phyloP scores from a whole-genome alignment of 2,888 invertebrate species.

The Argyresthia goedartella region DNA sequence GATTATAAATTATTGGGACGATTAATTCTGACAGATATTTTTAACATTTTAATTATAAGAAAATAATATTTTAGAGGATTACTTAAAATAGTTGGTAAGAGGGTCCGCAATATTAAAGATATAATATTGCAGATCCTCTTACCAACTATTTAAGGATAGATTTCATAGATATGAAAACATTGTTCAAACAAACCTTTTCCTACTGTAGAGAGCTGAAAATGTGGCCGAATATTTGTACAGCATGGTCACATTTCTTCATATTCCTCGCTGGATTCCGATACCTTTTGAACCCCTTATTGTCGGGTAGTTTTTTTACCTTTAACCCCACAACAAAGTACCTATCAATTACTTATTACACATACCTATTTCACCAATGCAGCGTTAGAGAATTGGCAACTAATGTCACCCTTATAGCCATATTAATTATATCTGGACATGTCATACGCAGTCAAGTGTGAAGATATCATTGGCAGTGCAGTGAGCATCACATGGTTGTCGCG shows the following conservation, averaged over 20 bases:
- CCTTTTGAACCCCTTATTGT: no score
- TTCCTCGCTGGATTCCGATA: no score
- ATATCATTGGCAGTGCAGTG: slow-evolving; percentile 50
- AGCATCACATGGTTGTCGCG: slow-evolving; percentile 20
- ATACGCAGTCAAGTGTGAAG: slow-evolving; percentile 42
- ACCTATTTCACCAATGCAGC: background rate
- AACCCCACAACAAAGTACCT: background rate
- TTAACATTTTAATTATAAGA: no score
- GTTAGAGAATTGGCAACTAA: slow-evolving; percentile 54
- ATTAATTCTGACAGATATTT: background rate
- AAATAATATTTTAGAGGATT: no score
- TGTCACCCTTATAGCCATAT: slow-evolving; percentile 22
- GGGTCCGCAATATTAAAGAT: no score
- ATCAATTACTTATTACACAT: background rate
- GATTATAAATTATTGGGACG: background rate
- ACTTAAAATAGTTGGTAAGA: no score
- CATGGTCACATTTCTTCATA: no score
- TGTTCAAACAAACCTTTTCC: no score
- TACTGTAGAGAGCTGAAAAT: no score
- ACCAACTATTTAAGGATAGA: background rate
- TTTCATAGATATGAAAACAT: background rate
- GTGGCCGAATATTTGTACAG: no score
- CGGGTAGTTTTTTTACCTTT: no score
- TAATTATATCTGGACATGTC: slow-evolving; percentile 37
- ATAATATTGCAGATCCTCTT: no score